Evolutionary conservation across 2,888 invertebrate genomes (phyloP).

Genomic region (Sphaerophoria rueppellii): DNA sequence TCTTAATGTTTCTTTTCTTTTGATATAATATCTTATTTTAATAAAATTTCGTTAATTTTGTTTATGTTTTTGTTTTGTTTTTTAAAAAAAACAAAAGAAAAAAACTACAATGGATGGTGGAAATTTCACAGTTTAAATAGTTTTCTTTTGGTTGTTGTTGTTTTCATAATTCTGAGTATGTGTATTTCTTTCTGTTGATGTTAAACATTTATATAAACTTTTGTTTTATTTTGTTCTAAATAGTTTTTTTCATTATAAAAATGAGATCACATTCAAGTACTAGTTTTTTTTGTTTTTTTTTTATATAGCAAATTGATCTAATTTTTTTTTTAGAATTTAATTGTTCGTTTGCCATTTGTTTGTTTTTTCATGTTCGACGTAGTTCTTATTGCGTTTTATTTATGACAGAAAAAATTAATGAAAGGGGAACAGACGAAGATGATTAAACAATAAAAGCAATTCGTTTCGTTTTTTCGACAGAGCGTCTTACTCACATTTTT

Average conservation of each 20-base stretch:
- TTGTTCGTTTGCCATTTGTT: constrained; percentile 16
- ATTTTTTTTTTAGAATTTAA: constrained; percentile 18
- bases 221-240: constrained; percentile 60
- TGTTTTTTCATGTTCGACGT: constrained; percentile 41
- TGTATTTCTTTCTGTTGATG: constrained; percentile 58
- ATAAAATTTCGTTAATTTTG: constrained; percentile 49
- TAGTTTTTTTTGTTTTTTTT: constrained; percentile 57
- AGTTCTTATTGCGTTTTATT: constrained; percentile 17
- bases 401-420: constrained; percentile 19
- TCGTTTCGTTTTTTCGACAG: constrained; percentile 59
- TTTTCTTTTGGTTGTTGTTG: constrained; percentile 64
- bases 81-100: constrained; percentile 61
- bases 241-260: constrained; percentile 73
- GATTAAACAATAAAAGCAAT: constrained; percentile 44
- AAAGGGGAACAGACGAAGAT: background rate
- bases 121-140: constrained; percentile 73
- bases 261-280: constrained; percentile 74
- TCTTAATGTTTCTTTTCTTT: constrained; percentile 43
- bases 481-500: constrained; percentile 43
- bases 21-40: constrained; percentile 58
- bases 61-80: constrained; percentile 32
- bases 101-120: constrained; percentile 73
- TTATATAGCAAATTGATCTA: constrained; percentile 66
- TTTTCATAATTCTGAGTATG: constrained; percentile 52
- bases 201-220: constrained; percentile 41